Percentiles rank a stretch among this genome's conserved stretches.
These are phyloP conservation scores for Coptodon bakossiorum DNA, from an alignment of 2,113 vertebrate genomes.

Conservation along the genomic window DNA sequence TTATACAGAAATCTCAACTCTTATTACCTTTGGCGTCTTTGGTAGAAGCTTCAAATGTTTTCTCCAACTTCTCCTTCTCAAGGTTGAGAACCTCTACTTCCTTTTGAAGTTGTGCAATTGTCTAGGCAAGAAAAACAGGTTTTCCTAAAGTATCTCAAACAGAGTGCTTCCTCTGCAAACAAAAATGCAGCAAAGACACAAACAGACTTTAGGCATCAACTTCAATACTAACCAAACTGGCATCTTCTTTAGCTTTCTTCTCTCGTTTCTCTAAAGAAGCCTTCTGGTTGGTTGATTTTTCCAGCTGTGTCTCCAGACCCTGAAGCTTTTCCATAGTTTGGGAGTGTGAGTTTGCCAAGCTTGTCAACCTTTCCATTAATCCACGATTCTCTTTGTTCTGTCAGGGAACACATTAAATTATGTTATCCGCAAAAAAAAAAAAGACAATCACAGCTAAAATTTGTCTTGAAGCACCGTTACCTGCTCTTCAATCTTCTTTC, in stretches of 20 bases:
- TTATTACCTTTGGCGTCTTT: constrained; percentile 80
- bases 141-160: neutral
- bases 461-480: constrained; percentile 53
- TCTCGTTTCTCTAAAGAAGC: constrained; percentile 73
- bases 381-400: constrained; percentile 88
- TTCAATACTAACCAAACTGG: constrained; percentile 72
- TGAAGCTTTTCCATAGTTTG: constrained; percentile 78
- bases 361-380: constrained; percentile 84
- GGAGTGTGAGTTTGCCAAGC: constrained; percentile 72
- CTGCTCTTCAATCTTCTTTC: constrained; percentile 91
- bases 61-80: constrained; percentile 75
- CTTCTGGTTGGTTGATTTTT: constrained; percentile 72
- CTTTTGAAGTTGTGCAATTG: constrained; percentile 69
- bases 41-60: constrained; percentile 69
- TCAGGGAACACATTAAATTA: neutral
- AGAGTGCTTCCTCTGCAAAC: neutral
- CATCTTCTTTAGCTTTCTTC: constrained; percentile 72
- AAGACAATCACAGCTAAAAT: neutral
- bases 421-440: neutral
- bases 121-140: constrained; percentile 17
- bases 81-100: constrained; percentile 68
- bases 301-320: constrained; percentile 79
- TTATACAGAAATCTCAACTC: neutral
- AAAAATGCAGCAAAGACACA: neutral
- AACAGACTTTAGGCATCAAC: neutral